Percentiles rank a stretch among this genome's conserved stretches.
Evolutionary conservation across 2,888 invertebrate genomes (phyloP).

Genomic region (Ametastegia equiseti): DNA sequence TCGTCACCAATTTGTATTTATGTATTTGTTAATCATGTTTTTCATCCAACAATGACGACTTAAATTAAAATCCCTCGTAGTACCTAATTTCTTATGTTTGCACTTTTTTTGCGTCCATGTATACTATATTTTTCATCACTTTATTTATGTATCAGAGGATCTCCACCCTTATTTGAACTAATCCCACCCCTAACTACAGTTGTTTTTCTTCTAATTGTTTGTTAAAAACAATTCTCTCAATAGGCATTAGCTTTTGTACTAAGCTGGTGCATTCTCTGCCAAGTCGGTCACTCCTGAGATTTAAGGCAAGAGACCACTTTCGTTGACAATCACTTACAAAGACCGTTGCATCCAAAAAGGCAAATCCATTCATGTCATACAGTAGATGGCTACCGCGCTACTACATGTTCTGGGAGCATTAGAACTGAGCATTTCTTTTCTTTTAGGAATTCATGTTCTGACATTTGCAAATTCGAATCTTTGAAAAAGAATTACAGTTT

Average conservation of each 20-base stretch:
- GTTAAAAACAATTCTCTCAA: neutral
- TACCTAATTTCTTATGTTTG: constrained; percentile 56
- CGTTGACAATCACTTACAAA: neutral
- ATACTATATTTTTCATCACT: neutral
- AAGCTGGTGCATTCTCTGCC: neutral
- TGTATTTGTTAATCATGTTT: constrained; percentile 59
- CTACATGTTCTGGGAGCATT: too few relatives aligned
- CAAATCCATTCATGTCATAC: neutral
- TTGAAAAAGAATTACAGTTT: too few relatives aligned
- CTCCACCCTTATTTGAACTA: too few relatives aligned
- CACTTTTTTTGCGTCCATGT: neutral
- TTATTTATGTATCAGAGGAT: neutral
- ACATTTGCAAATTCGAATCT: too few relatives aligned
- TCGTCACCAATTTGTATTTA: constrained; percentile 22
- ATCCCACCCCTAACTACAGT: neutral
- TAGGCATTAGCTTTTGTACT: neutral
- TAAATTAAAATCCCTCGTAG: constrained; percentile 64
- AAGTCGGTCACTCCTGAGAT: neutral
- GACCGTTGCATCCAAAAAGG: neutral
- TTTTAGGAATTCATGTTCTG: too few relatives aligned
- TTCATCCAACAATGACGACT: constrained; percentile 63
- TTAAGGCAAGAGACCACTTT: neutral
- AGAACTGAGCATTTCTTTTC: too few relatives aligned
- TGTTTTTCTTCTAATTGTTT: neutral
- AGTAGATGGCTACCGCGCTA: too few relatives aligned